A percentile compares a stretch with the other conserved stretches of the same genome.
Evolutionary conservation across 1,140 invertebrate genomes (phyloP).

Genomic region (Heliconius nattereri): DNA sequence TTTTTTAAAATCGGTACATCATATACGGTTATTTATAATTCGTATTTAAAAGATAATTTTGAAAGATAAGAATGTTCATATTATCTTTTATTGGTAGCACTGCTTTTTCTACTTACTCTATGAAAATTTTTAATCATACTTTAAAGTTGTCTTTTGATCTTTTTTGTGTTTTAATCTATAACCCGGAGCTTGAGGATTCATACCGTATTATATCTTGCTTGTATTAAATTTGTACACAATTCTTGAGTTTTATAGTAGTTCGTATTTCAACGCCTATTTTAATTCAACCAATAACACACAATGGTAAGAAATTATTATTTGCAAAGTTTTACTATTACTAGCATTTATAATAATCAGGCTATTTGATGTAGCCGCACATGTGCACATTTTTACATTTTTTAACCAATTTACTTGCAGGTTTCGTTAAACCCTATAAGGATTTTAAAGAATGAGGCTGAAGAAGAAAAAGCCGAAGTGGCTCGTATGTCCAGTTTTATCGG

Average conservation of each 20-base stretch:
- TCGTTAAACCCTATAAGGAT: conserved; percentile 97
- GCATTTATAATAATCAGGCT: neutral
- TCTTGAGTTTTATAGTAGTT: neutral
- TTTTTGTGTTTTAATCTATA: conserved; percentile 10
- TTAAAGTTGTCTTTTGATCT: neutral
- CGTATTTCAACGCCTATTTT: neutral
- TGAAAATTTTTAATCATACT: conserved; percentile 8
- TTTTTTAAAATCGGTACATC: no score
- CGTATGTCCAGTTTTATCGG: conserved; percentile 98
- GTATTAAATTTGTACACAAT: neutral
- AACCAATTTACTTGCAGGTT: conserved; percentile 81
- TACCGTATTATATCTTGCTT: neutral
- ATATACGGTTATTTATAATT: no score
- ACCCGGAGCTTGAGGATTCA: neutral
- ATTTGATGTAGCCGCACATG: conserved; percentile 52
- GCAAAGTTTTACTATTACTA: neutral
- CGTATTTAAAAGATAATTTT: neutral
- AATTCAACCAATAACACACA: conserved; percentile 24
- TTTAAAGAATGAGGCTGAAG: conserved; percentile 96
- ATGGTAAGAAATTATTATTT: conserved; percentile 47
- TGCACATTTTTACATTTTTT: conserved; percentile 47
- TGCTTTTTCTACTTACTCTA: neutral
- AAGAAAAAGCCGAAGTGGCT: conserved; percentile 98
- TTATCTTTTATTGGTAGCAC: neutral
- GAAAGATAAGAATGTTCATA: neutral